Percentiles rank a stretch among this genome's conserved stretches.
Conservation (phyloP, 2,888 invertebrate genomes). For the Drosophila imparisetae region DNA sequence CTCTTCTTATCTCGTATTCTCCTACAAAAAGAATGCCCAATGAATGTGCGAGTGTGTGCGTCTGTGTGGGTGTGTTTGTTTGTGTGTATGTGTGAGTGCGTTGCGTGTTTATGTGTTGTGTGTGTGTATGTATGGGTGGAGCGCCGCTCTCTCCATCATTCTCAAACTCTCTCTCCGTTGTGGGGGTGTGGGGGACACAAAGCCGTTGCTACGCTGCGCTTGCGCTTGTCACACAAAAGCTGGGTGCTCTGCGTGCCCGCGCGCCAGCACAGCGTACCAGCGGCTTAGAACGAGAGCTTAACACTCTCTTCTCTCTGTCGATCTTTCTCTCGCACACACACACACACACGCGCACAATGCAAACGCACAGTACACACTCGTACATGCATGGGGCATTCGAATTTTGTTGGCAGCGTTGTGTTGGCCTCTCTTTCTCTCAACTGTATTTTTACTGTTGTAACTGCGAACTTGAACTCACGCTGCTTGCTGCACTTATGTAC, state of each 20-base stretch:
- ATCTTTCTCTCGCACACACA: conserved; percentile 5
- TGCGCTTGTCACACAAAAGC: conserved; percentile 44
- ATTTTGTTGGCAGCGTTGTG: conserved; percentile 7
- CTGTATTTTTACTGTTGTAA: conserved; percentile 6
- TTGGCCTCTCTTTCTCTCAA: conserved; percentile 14
- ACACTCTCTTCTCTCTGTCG: conserved; percentile 44
- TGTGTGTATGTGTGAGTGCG: conserved; percentile 9
- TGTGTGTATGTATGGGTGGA: conserved; percentile 56
- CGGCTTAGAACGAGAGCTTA: conserved; percentile 47
- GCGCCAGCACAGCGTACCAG: conserved; percentile 41
- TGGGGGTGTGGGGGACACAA: conserved; percentile 41
- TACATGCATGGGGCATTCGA: conserved; percentile 49
- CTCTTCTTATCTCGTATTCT: conserved; percentile 1
- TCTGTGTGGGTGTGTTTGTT: conserved; percentile 13
- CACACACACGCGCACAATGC: conserved; percentile 1
- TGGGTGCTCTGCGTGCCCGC: conserved; percentile 17
- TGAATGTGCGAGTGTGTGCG: conserved; percentile 34
- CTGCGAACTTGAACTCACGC: conserved; percentile 33
- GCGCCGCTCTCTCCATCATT: conserved; percentile 73
- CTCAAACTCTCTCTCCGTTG: conserved; percentile 75
- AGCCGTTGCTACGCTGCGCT: conserved; percentile 61
- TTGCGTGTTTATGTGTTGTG: conserved; percentile 29
- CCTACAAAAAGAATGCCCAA: conserved; percentile 34
- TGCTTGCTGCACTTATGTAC: conserved; percentile 56
- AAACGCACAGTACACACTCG: conserved; percentile 26